Base-by-base conservation (phyloP, 2,797 vertebrate species). In the Telmatherina bonti region DNA sequence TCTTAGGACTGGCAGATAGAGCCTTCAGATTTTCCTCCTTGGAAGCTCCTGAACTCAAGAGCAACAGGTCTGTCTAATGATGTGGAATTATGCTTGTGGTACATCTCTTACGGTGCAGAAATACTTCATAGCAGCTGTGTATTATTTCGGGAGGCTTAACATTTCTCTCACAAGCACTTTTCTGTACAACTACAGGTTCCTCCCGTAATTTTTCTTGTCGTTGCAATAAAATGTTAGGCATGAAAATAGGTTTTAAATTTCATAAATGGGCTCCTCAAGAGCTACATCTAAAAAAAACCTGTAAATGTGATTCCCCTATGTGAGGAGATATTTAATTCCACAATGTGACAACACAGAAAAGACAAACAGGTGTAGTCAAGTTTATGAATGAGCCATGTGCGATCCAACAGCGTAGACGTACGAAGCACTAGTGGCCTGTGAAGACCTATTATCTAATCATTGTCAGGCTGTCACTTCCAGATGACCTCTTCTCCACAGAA, bases 51-150 rank as follows among this genome's bases (percentile, higher is more conserved):
- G 29, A 75, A 79, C 86, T 90, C 74, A 63, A 38, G 53, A 83
- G 83, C 83, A 90, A 88, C 88, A 87, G 75, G 87, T 89, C 74
- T 60, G 70, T 82, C 82, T 92, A 91, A 89, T 88, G 81, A 87
- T 79, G 80, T 76, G 74, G 82, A 85, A 88, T 88, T 83, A 86
- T 82, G 82, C 78, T 77, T 67, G 51, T 82, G 76, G 78, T 75
- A 81, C 56, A 41, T 85, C 88, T 89, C 73, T 88, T 90, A 89
- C 66, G 59, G 62, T 59, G 76, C 69, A 74, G 63, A 83, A 84
- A 85, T 76, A 77, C 76, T 79, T 51, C 33, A 0, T 26, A 84
- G 69, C 74, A 76, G 77, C 71, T 72, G 56, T 52, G 66, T 76
- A 78, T 83, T 60, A 81, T 88, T 82, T 86, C 54, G 76, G 51